These are phyloP conservation scores for Xerus inauris DNA, from an alignment of 2,113 vertebrate genomes.

Conservation along the genomic window DNA sequence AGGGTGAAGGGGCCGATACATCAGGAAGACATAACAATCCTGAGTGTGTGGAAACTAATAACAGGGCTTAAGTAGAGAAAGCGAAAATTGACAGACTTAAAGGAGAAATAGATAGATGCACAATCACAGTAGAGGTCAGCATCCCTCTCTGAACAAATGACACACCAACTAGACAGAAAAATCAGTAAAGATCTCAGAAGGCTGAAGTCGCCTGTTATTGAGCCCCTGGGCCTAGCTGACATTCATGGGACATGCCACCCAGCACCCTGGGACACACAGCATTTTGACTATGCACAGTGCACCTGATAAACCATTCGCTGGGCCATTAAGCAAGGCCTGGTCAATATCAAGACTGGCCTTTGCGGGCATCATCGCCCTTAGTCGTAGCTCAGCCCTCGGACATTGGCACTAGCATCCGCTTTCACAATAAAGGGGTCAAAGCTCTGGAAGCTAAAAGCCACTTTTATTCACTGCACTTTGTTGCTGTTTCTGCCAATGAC, in stretches of 20 bases:
- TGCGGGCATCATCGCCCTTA: neutral
- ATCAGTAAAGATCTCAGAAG: neutral
- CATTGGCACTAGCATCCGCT: neutral
- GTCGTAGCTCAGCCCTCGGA: neutral
- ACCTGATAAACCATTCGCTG: neutral
- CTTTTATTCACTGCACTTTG: neutral
- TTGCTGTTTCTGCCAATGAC: neutral
- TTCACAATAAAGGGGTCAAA: neutral
- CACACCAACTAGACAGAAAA: neutral
- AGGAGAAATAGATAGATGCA: neutral
- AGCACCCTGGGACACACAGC: neutral
- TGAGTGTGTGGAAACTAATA: neutral
- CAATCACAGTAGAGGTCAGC: neutral
- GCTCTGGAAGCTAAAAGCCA: neutral
- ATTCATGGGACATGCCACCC: neutral
- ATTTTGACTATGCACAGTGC: neutral
- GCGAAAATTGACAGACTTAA: neutral
- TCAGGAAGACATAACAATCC: neutral
- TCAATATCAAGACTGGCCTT: neutral
- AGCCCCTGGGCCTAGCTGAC: neutral
- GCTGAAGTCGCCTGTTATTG: no score
- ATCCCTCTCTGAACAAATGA: neutral
- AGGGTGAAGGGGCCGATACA: neutral
- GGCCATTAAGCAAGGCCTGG: no score
- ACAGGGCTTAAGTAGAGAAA: neutral